These are phyloP conservation scores for Homarus gammarus DNA, from an alignment of 2,888 invertebrate species.

Conservation along the genomic window DNA sequence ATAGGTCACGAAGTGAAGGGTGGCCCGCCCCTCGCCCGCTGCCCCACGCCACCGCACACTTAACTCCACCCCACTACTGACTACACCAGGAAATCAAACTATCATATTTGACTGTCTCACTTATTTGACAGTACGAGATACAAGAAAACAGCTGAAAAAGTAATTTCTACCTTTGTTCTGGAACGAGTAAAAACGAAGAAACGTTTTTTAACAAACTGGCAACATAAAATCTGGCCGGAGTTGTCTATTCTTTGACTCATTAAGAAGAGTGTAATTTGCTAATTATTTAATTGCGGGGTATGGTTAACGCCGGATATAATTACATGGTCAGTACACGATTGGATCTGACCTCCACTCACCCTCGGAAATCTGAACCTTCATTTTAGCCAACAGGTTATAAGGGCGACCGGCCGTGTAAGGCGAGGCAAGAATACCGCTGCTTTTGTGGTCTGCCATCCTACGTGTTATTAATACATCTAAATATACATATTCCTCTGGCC, in stretches of 20 bases:
- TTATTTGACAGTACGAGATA: too few species aligned
- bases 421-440: not conserved
- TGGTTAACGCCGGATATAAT: slow-evolving; percentile 62
- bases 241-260: slow-evolving; percentile 55
- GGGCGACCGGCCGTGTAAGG: not conserved
- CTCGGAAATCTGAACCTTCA: slow-evolving; percentile 8
- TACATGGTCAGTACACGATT: slow-evolving; percentile 57
- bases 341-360: slow-evolving; percentile 37
- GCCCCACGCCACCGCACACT: not conserved
- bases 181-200: not conserved
- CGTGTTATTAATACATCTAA: too few species aligned
- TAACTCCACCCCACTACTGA: too few species aligned
- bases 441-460: not conserved
- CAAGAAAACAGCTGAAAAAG: too few species aligned
- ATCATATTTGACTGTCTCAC: too few species aligned
- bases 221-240: not conserved
- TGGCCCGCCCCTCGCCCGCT: not conserved
- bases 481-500: too few species aligned
- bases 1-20: slow-evolving; percentile 32
- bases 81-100: too few species aligned
- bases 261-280: slow-evolving; percentile 68
- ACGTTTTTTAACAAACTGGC: not conserved
- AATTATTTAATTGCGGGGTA: slow-evolving; percentile 67
- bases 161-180: not conserved
- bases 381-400: not conserved